Evolutionary conservation across 2,888 invertebrate genomes (phyloP), one percentile per base, ranked within the genome.

Genomic region (Elysia crispata): DNA sequence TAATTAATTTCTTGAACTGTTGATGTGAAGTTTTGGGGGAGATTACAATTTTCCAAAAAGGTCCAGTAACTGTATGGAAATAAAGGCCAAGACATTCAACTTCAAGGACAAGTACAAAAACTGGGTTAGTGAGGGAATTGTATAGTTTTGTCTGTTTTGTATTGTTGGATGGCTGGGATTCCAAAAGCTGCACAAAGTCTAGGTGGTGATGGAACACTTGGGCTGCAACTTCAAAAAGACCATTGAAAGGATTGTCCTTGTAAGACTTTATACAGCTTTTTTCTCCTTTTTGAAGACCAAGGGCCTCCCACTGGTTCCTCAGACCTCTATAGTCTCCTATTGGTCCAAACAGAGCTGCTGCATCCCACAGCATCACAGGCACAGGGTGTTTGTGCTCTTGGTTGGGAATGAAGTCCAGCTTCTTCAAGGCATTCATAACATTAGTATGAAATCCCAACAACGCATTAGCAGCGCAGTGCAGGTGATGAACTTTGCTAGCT

Each of bases 21-120:
- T 72, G 20, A 28, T 25, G 94, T 13, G 28, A 8, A 3, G 30
- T 57, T 15, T 28, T 54, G 6, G 18, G 11, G 6, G 33, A 60
- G 25, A 33, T 76, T 8, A 28, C 13, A 11, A 76, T 30, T 6
- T 6, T 30, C 41, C 64, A 76, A 30, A 76, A 62, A 6, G 75
- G 62, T n/a, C 75, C 75, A 31, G 75, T 30, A n/a, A 76, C 41
- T 54, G 13, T n/a, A 33, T 62, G 75, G 57, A 74, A 74, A 74
- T 25, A 74, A 13, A 74, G 57, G 13, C 74, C 57, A 57, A 74
- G 30, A 74, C 74, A 54, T 74, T 57, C 28, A 8, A 74, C 13
- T 6, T 57, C 23, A 5, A 57, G n/a, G 15, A 1, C 3, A 25
- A 49, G 54, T 5, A 74, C 30, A 20, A n/a, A n/a, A n/a, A n/a